Conservation (phyloP, 1,140 invertebrate genomes). For the Cherax quadricarinatus region DNA sequence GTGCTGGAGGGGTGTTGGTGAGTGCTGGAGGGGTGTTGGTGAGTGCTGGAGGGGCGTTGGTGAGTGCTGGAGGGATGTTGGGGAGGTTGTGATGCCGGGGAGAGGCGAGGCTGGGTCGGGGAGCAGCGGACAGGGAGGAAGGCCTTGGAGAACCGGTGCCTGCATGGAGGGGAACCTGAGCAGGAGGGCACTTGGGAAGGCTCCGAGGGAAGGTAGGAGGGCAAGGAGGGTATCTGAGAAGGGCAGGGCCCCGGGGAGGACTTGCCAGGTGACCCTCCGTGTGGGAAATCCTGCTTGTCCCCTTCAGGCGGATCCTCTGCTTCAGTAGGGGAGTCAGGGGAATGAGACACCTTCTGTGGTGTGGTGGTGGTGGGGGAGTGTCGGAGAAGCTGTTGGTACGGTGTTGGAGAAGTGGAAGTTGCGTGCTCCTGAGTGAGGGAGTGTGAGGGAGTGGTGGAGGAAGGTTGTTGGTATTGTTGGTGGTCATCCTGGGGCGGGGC, state of each 20-base stretch:
- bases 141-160: neutral
- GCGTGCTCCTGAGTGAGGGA: neutral
- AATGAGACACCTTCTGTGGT: neutral
- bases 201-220: neutral
- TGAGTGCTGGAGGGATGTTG: neutral
- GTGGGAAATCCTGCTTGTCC: neutral
- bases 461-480: neutral
- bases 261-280: neutral
- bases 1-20: neutral
- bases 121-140: neutral
- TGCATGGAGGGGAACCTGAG: neutral
- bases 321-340: neutral
- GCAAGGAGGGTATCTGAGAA: neutral
- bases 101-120: neutral
- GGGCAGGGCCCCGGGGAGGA: neutral
- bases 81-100: neutral
- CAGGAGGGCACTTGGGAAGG: neutral
- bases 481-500: neutral
- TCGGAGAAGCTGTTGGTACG: neutral
- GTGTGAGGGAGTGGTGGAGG: slow-evolving; percentile 24
- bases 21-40: neutral
- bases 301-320: neutral
- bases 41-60: neutral
- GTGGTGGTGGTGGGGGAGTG: neutral
- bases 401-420: neutral